These are phyloP conservation scores for Hyposmocoma kahamanoa DNA, from an alignment of 1,140 invertebrate species.

Conservation along the genomic window DNA sequence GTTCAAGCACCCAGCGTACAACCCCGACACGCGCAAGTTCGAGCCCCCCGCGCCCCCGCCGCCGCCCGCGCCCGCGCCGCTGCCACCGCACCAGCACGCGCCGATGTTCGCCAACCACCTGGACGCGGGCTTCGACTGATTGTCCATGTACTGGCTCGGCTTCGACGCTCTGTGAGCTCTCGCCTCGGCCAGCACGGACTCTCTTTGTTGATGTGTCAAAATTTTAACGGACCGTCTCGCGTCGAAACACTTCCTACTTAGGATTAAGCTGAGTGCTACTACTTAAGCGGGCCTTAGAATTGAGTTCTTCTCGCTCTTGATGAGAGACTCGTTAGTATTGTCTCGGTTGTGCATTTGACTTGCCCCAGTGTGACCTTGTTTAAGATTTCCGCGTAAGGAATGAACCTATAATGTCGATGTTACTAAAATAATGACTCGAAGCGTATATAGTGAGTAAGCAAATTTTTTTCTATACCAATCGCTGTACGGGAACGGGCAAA, in stretches of 20 bases:
- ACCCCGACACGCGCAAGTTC: conserved; percentile 87
- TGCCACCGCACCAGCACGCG: conserved; percentile 70
- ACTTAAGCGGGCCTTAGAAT: conserved; percentile 59
- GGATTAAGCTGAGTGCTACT: conserved; percentile 70
- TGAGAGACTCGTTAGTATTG: conserved; percentile 63
- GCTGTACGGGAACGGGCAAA: conserved; percentile 73
- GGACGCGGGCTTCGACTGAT: conserved; percentile 69
- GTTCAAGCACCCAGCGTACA: conserved; percentile 88
- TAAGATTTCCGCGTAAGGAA: conserved; percentile 44
- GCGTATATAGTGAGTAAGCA: conserved; percentile 61
- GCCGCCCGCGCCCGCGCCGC: conserved; percentile 70
- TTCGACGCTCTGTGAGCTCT: conserved; percentile 53
- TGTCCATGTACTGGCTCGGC: conserved; percentile 61
- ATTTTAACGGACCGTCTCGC: conserved; percentile 40
- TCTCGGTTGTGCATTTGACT: conserved; percentile 71
- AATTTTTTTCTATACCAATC: conserved; percentile 72
- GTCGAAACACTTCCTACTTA: conserved; percentile 60
- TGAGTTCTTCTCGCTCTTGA: conserved; percentile 31
- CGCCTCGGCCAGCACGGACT: conserved; percentile 22
- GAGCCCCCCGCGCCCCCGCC: conserved; percentile 77
- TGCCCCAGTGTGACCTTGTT: conserved; percentile 65
- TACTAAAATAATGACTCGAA: conserved; percentile 47
- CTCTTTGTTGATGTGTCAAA: conserved; percentile 36
- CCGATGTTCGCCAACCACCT: conserved; percentile 64
- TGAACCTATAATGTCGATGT: conserved; percentile 42